phyloP scores from a whole-genome alignment of 2,888 invertebrate genomes.

The Xestia rhomboidea region DNA sequence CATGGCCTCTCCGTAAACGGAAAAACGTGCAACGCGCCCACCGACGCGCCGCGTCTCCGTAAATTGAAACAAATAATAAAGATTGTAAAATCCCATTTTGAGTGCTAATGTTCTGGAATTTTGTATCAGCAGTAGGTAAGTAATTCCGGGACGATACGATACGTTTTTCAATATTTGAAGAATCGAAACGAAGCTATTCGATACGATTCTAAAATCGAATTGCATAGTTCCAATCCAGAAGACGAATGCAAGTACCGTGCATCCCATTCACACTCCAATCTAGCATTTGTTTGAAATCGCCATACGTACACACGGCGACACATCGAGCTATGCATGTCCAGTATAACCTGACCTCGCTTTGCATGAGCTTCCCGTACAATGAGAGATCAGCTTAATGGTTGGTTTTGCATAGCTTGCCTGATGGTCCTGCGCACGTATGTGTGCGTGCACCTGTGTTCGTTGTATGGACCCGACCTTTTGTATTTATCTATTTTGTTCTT shows the following conservation, averaged over 20 bases:
- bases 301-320: too few species aligned
- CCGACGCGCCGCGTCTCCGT: too few species aligned
- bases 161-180: neutral
- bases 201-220: neutral
- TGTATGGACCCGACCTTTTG: conserved; percentile 8
- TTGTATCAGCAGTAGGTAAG: neutral
- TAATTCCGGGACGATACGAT: neutral
- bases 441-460: neutral
- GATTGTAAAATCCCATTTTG: neutral
- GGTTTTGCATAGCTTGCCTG: too few species aligned
- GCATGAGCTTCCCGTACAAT: too few species aligned
- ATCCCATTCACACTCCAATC: neutral
- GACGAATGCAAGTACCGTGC: neutral
- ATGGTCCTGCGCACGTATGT: too few species aligned
- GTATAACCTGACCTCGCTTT: too few species aligned
- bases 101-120: neutral
- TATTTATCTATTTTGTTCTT: conserved; percentile 40
- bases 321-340: too few species aligned
- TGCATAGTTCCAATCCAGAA: neutral
- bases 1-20: too few species aligned
- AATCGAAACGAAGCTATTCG: neutral
- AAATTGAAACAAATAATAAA: neutral
- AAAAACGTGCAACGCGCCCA: too few species aligned
- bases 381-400: too few species aligned
- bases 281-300: conserved; percentile 9